Percentiles rank a stretch among this genome's conserved stretches.
Conservation (phyloP, 2,113 vertebrate species). For the Hyaena hyaena region DNA sequence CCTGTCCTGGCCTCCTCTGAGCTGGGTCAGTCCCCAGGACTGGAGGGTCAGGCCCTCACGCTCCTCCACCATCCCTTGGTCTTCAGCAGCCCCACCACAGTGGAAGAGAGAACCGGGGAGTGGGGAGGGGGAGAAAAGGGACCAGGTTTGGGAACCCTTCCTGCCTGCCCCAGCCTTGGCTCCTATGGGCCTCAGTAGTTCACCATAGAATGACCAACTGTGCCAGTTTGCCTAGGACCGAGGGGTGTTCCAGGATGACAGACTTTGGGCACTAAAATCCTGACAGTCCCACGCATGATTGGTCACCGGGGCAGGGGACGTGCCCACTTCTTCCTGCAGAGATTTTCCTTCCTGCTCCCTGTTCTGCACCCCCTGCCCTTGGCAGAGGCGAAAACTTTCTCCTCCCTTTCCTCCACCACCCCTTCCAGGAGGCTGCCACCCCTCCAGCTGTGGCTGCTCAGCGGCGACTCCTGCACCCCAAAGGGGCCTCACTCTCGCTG, state of each 20-base stretch:
- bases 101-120: neutral
- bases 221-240: neutral
- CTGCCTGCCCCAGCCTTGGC: no score
- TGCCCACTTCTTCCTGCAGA: neutral
- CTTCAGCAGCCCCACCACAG: neutral
- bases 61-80: no score
- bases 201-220: neutral
- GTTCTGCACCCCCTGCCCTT: neutral
- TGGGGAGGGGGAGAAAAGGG: neutral
- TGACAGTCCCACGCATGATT: neutral
- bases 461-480: neutral
- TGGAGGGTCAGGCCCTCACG: neutral
- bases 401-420: neutral
- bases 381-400: neutral
- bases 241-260: neutral
- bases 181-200: neutral
- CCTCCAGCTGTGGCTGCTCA: neutral
- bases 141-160: neutral
- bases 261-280: neutral
- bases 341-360: neutral
- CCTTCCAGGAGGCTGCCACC: fast-evolving
- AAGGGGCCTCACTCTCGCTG: neutral
- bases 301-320: neutral
- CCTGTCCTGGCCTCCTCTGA: neutral
- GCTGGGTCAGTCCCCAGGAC: neutral